phyloP scores from a whole-genome alignment of 1,140 invertebrate genomes.

The Lepidurus couesii region DNA sequence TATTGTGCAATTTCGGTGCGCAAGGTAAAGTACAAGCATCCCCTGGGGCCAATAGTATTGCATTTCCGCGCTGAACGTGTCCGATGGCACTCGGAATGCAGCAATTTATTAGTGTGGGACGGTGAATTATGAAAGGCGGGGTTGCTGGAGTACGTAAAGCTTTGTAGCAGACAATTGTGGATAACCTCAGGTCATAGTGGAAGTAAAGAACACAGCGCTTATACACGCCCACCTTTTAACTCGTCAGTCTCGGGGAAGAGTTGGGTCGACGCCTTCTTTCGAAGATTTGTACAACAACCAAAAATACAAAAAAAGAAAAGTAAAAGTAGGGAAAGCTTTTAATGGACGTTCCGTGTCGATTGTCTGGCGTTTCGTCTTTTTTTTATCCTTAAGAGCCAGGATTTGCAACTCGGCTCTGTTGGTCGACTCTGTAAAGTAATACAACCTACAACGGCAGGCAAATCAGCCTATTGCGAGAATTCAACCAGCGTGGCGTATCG shows the following conservation, averaged over 20 bases:
- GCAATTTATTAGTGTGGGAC: no score
- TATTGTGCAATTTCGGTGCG: no score
- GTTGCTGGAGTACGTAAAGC: no score
- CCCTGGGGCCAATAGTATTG: no score
- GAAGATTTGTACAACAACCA: background rate
- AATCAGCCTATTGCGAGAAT: background rate
- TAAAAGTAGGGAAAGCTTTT: background rate
- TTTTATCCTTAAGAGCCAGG: no score
- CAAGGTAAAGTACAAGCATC: no score
- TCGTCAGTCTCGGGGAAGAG: background rate
- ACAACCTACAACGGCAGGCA: background rate
- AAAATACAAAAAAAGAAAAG: background rate
- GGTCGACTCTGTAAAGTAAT: background rate
- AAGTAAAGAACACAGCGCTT: no score
- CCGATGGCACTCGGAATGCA: no score
- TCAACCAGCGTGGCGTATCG: background rate
- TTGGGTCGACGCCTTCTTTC: background rate
- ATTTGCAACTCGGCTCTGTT: background rate
- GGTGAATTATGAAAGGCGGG: no score
- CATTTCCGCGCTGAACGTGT: no score
- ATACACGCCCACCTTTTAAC: background rate
- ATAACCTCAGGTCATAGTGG: no score
- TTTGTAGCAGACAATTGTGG: no score
- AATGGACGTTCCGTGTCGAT: conserved; percentile 16
- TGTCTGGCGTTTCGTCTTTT: background rate